These are phyloP conservation scores for Hermetia illucens DNA, from an alignment of 1,140 invertebrate genomes.

Conservation along the genomic window DNA sequence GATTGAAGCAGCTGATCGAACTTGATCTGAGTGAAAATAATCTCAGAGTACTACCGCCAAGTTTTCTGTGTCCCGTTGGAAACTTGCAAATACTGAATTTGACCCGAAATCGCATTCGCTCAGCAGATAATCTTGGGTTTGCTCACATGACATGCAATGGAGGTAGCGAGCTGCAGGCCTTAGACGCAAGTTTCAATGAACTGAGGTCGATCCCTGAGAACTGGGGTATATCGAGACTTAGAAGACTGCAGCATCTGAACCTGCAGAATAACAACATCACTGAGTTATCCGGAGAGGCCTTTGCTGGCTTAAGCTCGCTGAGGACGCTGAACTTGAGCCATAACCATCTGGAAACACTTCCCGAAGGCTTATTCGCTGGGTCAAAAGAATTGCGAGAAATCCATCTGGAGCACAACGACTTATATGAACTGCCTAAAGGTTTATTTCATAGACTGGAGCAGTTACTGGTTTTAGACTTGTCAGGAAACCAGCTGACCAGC, in stretches of 20 bases:
- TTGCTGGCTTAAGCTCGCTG: conserved; percentile 58
- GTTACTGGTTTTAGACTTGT: conserved; percentile 71
- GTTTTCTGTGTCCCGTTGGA: conserved; percentile 57
- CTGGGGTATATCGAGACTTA: conserved; percentile 53
- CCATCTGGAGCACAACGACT: conserved; percentile 64
- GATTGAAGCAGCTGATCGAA: conserved; percentile 58
- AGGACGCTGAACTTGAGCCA: conserved; percentile 70
- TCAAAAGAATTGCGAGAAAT: conserved; percentile 67
- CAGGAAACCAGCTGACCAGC: conserved; percentile 70
- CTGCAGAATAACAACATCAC: conserved; percentile 70
- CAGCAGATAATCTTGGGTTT: conserved; percentile 58
- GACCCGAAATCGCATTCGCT: conserved; percentile 61
- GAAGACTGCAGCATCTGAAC: conserved; percentile 58
- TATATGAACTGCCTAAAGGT: conserved; percentile 63
- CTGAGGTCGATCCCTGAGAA: conserved; percentile 52
- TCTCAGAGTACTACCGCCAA: conserved; percentile 56
- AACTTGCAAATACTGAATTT: conserved; percentile 72
- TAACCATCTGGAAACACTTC: conserved; percentile 61
- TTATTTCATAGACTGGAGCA: conserved; percentile 71
- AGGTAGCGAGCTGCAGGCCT: conserved; percentile 44
- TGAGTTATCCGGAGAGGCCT: conserved; percentile 61
- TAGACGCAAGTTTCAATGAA: conserved; percentile 70
- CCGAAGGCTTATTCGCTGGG: conserved; percentile 61
- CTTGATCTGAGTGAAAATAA: conserved; percentile 73
- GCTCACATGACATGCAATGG: conserved; percentile 38